Conservation (phyloP, 2,797 vertebrate genomes). For the Eospalax fontanierii region DNA sequence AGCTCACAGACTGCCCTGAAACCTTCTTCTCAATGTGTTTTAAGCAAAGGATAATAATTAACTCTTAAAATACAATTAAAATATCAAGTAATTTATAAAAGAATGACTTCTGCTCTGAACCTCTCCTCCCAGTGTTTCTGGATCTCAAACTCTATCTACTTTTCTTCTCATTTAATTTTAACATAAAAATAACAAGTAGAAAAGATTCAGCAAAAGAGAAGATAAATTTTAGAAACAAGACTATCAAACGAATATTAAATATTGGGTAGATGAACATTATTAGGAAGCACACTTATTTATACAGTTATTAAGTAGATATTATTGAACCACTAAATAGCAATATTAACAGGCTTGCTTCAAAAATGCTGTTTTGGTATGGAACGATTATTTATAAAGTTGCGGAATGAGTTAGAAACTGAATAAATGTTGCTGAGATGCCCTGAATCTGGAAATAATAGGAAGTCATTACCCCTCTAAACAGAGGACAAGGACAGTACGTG, state of each 20-base stretch:
- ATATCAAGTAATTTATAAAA: not conserved
- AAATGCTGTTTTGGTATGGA: not conserved
- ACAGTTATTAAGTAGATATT: slow-evolving; percentile 20
- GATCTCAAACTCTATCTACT: not conserved
- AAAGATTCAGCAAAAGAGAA: not conserved
- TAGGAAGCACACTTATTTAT: not conserved
- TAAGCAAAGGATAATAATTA: slow-evolving; percentile 7
- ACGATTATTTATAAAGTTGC: not conserved
- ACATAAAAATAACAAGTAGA: slow-evolving; percentile 23
- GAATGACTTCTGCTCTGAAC: not conserved
- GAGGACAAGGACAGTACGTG: not conserved
- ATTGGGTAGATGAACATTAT: not conserved
- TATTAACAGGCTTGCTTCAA: not conserved
- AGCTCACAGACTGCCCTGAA: too few relatives aligned
- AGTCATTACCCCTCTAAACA: not conserved
- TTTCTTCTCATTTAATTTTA: not conserved
- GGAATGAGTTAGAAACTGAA: not conserved
- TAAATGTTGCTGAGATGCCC: not conserved
- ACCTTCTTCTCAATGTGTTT: slow-evolving; percentile 33
- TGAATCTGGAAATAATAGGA: not conserved
- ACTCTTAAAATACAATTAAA: slow-evolving; percentile 14
- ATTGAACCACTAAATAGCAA: not conserved
- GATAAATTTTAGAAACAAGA: slow-evolving; percentile 26
- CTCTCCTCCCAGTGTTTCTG: not conserved
- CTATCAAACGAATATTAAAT: slow-evolving; percentile 10